Evolutionary conservation across 2,113 vertebrate species (phyloP).

Genomic region (Turnix velox): DNA sequence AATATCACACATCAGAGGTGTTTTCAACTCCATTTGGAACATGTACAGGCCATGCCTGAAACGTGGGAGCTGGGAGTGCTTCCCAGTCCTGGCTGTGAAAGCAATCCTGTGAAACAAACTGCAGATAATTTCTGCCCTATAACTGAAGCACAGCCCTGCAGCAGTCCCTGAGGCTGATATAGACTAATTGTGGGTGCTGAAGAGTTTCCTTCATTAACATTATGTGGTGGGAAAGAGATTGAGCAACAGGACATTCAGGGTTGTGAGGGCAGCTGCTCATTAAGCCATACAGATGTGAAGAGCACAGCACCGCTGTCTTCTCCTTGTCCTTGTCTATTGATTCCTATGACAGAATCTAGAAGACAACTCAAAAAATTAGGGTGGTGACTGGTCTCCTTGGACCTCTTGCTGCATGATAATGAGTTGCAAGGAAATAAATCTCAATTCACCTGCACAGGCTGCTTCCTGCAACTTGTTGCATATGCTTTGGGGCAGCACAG

Average conservation of each 20-base stretch:
- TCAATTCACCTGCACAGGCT: neutral
- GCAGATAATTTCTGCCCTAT: neutral
- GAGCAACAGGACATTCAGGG: fast-evolving
- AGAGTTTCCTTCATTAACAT: neutral
- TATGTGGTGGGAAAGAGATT: neutral
- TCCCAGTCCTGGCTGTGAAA: neutral
- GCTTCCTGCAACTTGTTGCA: neutral
- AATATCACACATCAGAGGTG: neutral
- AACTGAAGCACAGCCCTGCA: neutral
- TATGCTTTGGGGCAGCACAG: neutral
- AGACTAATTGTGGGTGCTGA: neutral
- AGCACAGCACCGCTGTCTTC: neutral
- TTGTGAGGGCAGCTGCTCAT: neutral
- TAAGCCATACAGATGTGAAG: neutral
- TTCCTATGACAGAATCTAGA: neutral
- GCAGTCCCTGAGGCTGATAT: neutral
- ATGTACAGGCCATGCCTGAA: neutral
- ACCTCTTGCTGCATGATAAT: neutral
- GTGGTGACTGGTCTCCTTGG: neutral
- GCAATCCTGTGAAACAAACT: neutral
- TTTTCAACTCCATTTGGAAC: neutral
- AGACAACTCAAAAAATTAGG: neutral
- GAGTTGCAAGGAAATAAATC: neutral
- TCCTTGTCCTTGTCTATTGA: neutral
- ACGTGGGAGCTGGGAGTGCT: neutral